Conservation (phyloP, 2,888 invertebrate genomes). For the Allolobophora icterica region DNA sequence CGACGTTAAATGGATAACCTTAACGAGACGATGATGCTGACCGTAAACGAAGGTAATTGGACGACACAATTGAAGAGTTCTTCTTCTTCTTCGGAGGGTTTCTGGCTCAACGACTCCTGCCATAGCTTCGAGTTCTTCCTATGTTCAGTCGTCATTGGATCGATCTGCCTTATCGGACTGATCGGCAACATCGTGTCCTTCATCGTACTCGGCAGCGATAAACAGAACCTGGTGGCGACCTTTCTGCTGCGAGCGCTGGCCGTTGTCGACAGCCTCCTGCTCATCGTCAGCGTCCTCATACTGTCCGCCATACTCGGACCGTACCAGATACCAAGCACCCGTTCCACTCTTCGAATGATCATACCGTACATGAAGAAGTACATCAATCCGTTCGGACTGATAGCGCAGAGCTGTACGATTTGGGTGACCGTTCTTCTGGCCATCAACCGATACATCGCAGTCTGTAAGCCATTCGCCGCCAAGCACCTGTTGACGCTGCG, state of each 20-base stretch:
- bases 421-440: constrained; percentile 50
- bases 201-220: constrained; percentile 45
- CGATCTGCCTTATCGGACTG: constrained; percentile 46
- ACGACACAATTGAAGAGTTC: not conserved
- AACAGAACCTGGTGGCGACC: constrained; percentile 43
- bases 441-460: constrained; percentile 47
- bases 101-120: constrained; percentile 38
- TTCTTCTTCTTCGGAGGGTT: not conserved
- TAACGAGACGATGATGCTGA: not conserved
- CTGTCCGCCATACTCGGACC: constrained; percentile 43
- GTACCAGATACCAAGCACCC: constrained; percentile 34
- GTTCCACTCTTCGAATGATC: not conserved
- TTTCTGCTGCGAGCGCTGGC: constrained; percentile 46
- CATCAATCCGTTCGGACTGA: constrained; percentile 45
- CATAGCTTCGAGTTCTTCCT: constrained; percentile 44
- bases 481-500: constrained; percentile 36
- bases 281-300: constrained; percentile 40
- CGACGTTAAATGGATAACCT: not conserved
- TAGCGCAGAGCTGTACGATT: constrained; percentile 45
- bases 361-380: constrained; percentile 40
- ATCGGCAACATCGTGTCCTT: constrained; percentile 46
- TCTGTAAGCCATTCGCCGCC: constrained; percentile 47
- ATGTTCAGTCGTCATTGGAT: constrained; percentile 44
- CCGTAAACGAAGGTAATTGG: not conserved
- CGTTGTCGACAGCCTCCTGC: constrained; percentile 44